Percentiles rank a stretch among this genome's conserved stretches.
Evolutionary conservation across 2,113 vertebrate species (phyloP).

Genomic region (Bos javanicus): DNA sequence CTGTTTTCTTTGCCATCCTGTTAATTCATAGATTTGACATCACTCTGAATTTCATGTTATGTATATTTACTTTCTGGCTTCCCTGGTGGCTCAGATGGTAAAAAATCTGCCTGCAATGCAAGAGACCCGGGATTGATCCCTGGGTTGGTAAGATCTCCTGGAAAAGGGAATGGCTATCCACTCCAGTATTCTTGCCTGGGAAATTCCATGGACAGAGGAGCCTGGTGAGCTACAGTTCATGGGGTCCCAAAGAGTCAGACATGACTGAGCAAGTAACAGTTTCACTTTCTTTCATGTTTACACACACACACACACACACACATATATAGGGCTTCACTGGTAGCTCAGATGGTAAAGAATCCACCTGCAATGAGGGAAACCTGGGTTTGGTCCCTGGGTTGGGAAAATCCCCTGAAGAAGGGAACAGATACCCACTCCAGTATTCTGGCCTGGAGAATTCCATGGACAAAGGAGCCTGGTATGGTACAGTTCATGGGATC

Average conservation of each 20-base stretch:
- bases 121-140: rapidly evolving
- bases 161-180: not conserved
- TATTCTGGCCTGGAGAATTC: not conserved
- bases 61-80: not conserved
- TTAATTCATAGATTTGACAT: not conserved
- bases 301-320: not conserved
- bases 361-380: not conserved
- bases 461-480: not conserved
- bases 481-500: not conserved
- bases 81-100: not conserved
- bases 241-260: not conserved
- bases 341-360: not conserved
- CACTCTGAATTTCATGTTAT: not conserved
- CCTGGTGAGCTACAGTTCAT: not conserved
- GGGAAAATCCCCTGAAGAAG: not conserved
- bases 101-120: not conserved
- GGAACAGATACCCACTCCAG: not conserved
- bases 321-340: not conserved
- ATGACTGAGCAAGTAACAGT: not conserved
- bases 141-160: not conserved
- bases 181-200: not conserved
- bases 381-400: not conserved
- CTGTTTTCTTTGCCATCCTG: not conserved
- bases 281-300: not conserved
- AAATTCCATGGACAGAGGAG: not conserved